Evolutionary conservation across 2,113 vertebrate genomes (phyloP).

Genomic region (Xyrauchen texanus): DNA sequence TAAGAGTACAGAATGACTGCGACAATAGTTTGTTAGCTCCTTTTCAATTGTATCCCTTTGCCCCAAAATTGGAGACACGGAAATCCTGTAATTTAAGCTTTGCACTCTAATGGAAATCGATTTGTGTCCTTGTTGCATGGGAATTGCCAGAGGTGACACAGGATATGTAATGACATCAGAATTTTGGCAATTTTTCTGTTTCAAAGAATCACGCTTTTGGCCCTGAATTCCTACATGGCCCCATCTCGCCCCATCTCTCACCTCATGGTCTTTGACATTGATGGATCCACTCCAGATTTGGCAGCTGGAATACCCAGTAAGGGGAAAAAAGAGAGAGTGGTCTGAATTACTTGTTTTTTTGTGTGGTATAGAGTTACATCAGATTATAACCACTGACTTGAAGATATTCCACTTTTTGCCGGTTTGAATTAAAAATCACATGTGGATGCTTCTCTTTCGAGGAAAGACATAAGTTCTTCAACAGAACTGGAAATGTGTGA

Average conservation of each 20-base stretch:
- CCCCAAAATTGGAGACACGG: slow-evolving; percentile 8
- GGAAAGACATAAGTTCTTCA: slow-evolving; percentile 36
- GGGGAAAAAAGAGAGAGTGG: slow-evolving; percentile 5
- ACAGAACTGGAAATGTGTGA: background rate
- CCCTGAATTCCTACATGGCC: background rate
- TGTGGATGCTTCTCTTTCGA: slow-evolving; percentile 36
- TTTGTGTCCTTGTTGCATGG: slow-evolving; percentile 33
- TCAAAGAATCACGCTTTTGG: slow-evolving; percentile 15
- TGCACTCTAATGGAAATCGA: slow-evolving; percentile 23
- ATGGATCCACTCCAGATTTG: slow-evolving; percentile 28
- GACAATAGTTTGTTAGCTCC: background rate
- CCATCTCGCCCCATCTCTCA: slow-evolving; percentile 21
- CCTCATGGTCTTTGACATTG: slow-evolving; percentile 4
- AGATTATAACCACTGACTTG: slow-evolving; percentile 16
- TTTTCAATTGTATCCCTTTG: slow-evolving; percentile 17
- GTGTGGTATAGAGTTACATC: slow-evolving; percentile 10
- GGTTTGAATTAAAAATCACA: slow-evolving; percentile 24
- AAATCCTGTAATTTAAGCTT: slow-evolving; percentile 32
- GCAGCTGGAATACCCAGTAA: slow-evolving; percentile 12
- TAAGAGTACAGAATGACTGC: background rate
- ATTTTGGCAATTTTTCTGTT: slow-evolving; percentile 8
- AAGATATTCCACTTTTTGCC: slow-evolving; percentile 22
- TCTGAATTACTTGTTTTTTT: slow-evolving; percentile 6
- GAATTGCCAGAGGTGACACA: slow-evolving; percentile 34
- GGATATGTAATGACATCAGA: slow-evolving; percentile 38